phyloP scores from a whole-genome alignment of 2,797 vertebrate genomes.

The Phoeniculus purpureus region DNA sequence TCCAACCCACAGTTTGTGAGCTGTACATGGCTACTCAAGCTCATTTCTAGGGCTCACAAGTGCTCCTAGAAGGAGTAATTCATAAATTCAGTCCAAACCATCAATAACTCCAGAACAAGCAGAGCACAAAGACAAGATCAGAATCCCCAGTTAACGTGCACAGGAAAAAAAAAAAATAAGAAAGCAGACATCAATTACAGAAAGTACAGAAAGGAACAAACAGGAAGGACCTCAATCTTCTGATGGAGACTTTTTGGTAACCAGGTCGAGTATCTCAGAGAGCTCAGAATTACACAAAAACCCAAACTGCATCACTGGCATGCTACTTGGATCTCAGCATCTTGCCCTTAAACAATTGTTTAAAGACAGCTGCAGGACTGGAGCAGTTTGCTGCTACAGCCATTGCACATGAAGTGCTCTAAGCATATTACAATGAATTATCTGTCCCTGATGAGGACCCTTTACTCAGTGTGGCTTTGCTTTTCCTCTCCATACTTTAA shows the following conservation, averaged over 20 bases:
- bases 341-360: background rate
- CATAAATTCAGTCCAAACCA: background rate
- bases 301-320: background rate
- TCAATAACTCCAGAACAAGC: background rate
- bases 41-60: background rate
- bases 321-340: background rate
- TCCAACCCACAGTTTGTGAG: background rate
- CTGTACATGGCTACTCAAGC: background rate
- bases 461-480: background rate
- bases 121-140: background rate
- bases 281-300: background rate
- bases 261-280: background rate
- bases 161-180: background rate
- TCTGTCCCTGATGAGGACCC: background rate
- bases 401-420: too few species aligned
- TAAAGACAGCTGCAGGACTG: background rate
- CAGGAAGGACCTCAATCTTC: background rate
- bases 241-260: background rate
- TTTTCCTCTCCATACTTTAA: background rate
- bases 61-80: background rate
- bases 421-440: background rate
- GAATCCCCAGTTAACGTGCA: background rate
- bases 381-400: too few species aligned
- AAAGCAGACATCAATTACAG: background rate
- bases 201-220: background rate